phyloP scores from a whole-genome alignment of 2,113 vertebrate genomes.

The Tonatia bakeri region DNA sequence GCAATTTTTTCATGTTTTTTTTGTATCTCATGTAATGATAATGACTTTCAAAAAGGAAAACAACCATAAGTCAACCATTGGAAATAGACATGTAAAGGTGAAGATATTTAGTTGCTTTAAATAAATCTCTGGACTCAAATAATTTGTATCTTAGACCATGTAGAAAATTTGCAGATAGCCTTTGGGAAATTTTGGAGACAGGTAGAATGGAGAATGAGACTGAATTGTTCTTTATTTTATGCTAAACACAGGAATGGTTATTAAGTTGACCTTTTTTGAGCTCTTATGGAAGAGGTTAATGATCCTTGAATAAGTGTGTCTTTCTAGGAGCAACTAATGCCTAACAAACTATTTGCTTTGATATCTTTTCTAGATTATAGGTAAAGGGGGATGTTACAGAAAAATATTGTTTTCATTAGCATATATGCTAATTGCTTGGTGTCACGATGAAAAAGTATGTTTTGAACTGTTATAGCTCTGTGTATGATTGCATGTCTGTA shows the following conservation, averaged over 20 bases:
- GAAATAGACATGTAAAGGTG: background rate
- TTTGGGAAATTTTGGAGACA: background rate
- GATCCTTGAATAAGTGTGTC: background rate
- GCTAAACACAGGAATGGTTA: background rate
- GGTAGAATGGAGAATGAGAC: background rate
- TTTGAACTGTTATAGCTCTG: background rate
- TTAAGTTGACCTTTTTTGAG: background rate
- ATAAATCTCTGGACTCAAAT: background rate
- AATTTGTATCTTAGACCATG: background rate
- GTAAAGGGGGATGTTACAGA: background rate
- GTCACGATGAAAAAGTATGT: background rate
- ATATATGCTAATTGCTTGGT: background rate
- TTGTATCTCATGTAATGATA: background rate
- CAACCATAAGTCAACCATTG: background rate
- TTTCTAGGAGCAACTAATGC: background rate
- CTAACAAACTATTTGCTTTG: background rate
- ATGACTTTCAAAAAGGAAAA: background rate
- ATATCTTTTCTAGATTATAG: background rate
- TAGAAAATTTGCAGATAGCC: background rate
- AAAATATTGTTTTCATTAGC: background rate
- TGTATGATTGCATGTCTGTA: background rate
- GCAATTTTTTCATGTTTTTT: background rate
- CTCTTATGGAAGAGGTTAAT: background rate
- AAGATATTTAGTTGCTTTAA: constrained; percentile 18
- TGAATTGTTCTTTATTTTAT: background rate